Evolutionary conservation across 2,113 vertebrate species (phyloP).

Genomic region (Panthera tigris): DNA sequence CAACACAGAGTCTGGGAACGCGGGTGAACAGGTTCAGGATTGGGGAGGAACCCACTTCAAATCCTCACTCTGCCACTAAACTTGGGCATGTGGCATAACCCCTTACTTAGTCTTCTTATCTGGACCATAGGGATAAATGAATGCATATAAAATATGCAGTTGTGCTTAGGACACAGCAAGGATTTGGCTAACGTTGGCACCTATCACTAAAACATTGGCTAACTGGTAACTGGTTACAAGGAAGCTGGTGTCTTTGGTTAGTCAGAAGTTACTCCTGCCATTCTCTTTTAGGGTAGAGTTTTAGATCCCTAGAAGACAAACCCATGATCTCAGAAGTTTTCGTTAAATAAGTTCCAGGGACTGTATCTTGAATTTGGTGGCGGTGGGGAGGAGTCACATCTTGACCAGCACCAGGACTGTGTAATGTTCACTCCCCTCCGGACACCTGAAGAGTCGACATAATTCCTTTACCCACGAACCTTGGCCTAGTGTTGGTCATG

Average conservation of each 20-base stretch:
- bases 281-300: conserved; percentile 4
- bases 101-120: neutral
- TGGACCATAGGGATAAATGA: neutral
- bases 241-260: neutral
- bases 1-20: neutral
- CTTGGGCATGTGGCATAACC: neutral
- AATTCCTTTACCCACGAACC: neutral
- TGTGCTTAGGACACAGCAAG: neutral
- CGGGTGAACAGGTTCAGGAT: neutral
- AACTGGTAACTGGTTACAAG: neutral
- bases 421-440: neutral
- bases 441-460: neutral
- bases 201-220: neutral
- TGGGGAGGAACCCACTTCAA: neutral
- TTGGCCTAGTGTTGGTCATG: neutral
- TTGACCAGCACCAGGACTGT: neutral
- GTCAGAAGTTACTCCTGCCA: neutral
- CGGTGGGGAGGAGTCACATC: neutral
- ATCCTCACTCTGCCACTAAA: neutral
- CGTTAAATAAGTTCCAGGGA: neutral
- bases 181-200: neutral
- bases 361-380: neutral
- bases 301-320: neutral
- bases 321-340: neutral
- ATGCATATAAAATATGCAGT: neutral